These are phyloP conservation scores for Cantharis lateralis DNA, from an alignment of 2,888 invertebrate species.

Conservation along the genomic window DNA sequence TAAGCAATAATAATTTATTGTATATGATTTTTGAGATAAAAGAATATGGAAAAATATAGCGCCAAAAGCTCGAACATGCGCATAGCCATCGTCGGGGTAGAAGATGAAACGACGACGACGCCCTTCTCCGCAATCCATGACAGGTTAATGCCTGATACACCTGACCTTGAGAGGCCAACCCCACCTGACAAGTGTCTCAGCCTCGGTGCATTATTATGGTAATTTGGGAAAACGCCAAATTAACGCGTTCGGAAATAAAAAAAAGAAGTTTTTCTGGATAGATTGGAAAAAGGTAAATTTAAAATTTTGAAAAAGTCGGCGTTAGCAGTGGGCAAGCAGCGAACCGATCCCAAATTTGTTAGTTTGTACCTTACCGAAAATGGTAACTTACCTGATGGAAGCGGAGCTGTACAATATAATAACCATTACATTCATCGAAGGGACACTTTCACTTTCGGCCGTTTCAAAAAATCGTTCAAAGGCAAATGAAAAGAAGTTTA, in stretches of 20 bases:
- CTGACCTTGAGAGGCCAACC: conserved; percentile 53
- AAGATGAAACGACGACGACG: conserved; percentile 23
- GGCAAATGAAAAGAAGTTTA: conserved; percentile 17
- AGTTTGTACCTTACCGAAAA: background rate
- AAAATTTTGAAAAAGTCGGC: background rate
- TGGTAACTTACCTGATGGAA: background rate
- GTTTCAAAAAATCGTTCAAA: background rate
- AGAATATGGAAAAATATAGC: background rate
- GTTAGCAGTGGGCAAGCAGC: background rate
- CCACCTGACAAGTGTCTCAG: conserved; percentile 39
- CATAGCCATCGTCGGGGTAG: conserved; percentile 7
- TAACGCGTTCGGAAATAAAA: conserved; percentile 6
- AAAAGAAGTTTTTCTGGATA: background rate
- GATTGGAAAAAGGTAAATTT: background rate
- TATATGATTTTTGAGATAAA: background rate
- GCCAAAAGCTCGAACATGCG: conserved; percentile 15
- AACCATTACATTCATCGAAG: background rate
- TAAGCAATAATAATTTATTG: background rate
- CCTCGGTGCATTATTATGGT: conserved; percentile 26
- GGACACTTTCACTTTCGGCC: conserved; percentile 26
- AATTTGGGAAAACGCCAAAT: conserved; percentile 17
- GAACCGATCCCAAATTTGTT: background rate
- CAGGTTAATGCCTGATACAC: conserved; percentile 49
- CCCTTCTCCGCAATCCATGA: conserved; percentile 38
- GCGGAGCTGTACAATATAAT: background rate